Base-by-base conservation (phyloP, 2,888 invertebrate genomes). In the Mimachlamys varia region DNA sequence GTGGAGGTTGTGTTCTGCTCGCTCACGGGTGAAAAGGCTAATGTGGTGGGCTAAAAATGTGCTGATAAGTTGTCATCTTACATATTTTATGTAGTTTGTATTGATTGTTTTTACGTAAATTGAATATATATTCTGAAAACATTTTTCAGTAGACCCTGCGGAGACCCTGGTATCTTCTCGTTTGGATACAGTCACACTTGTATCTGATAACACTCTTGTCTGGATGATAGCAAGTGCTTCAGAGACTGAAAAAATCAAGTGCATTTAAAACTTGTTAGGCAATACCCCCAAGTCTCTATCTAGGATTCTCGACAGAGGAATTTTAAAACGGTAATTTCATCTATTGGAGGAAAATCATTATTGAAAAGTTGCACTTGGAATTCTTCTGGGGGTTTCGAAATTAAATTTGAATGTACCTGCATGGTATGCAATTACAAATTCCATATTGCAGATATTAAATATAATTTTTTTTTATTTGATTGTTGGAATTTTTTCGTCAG, bases 11-110 rank as follows among this genome's bases (percentile, higher is more conserved):
- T 76, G 12, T 27, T 27, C 76, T 76, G 76, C 76, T 76, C 33
- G 76, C 76, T 76, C 76, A 76, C 33, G 76, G 76, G 76, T 76
- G 76, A 33, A 76, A 76, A 76, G 76, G 76, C 76, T 76, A 76
- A 76, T 76, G 76, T 76, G 76, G 76, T 76, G 76, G 76, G 76
- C 76, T 27, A 76, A 76, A 76, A 76, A 76, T 76, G 76, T 76
- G 76, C 27, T 33, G 76, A 76, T 76, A 76, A 76, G 76, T 76
- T 76, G 76, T 76, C 76, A 76, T 76, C 76, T 76, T 76, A 76
- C 76, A 76, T 76, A 76, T 76, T 76, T 76, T 76, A 76, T 76
- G 76, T 76, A 76, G 76, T 76, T 76, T 27, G 76, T 76, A 76
- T 76, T 76, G 76, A 76, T 76, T 76, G 76, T 76, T 27, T 76